These are phyloP conservation scores for Macrosiphum euphorbiae DNA, from an alignment of 2,888 invertebrate species.

Conservation along the genomic window DNA sequence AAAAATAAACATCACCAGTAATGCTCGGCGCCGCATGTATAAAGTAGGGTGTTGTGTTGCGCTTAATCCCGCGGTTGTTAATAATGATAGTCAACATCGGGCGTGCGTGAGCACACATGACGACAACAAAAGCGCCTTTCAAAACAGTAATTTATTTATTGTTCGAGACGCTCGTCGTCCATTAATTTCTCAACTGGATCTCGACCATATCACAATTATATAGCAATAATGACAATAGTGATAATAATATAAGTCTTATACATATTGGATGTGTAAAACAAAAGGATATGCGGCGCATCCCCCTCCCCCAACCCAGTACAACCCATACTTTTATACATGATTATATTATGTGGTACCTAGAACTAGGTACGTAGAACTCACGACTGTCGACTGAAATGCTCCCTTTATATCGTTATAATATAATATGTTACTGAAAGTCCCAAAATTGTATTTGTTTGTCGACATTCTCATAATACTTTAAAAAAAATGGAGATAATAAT, in stretches of 20 bases:
- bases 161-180: constrained; percentile 45
- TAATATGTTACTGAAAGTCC: neutral
- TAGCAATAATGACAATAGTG: neutral
- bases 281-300: neutral
- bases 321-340: neutral
- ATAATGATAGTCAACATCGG: constrained; percentile 39
- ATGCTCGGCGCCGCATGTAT: neutral
- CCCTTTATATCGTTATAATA: neutral
- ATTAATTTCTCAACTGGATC: constrained; percentile 58
- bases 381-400: neutral
- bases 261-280: constrained; percentile 36
- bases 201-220: constrained; percentile 35
- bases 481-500: neutral
- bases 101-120: neutral
- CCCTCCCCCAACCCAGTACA: neutral
- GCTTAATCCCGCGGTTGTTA: constrained; percentile 47
- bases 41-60: constrained; percentile 7
- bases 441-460: neutral
- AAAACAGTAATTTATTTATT: constrained; percentile 50
- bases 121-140: constrained; percentile 61
- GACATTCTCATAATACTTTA: neutral
- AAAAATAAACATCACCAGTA: constrained; percentile 35
- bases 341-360: neutral
- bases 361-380: neutral
- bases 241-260: constrained; percentile 5